phyloP scores from a whole-genome alignment of 2,113 vertebrate species.

The Caranx ignobilis region DNA sequence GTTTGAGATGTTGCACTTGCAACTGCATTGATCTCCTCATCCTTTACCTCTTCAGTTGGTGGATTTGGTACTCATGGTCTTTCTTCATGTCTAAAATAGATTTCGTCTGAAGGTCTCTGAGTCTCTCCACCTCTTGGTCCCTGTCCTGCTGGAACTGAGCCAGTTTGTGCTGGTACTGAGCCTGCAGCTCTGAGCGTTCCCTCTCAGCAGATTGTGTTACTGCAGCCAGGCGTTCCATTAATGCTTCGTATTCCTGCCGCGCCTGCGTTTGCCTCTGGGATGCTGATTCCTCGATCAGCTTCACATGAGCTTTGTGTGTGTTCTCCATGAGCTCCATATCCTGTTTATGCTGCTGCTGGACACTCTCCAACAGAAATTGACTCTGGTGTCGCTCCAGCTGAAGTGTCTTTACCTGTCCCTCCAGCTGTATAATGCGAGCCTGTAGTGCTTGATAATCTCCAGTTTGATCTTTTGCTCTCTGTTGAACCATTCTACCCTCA shows the following conservation, averaged over 20 bases:
- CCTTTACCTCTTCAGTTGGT: slow-evolving; percentile 87
- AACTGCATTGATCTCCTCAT: slow-evolving; percentile 91
- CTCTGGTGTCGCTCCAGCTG: slow-evolving; percentile 87
- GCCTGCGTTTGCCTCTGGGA: slow-evolving; percentile 81
- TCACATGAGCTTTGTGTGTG: slow-evolving; percentile 85
- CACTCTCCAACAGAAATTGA: slow-evolving; percentile 83
- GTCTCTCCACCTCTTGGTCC: slow-evolving; percentile 86
- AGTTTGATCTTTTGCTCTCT: slow-evolving; percentile 59
- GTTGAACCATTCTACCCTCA: slow-evolving; percentile 57
- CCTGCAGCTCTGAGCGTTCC: slow-evolving; percentile 83
- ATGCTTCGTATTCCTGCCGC: slow-evolving; percentile 84
- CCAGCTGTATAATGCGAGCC: slow-evolving; percentile 82
- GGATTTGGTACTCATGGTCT: slow-evolving; percentile 91
- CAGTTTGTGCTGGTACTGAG: slow-evolving; percentile 87
- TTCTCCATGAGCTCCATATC: slow-evolving; percentile 87
- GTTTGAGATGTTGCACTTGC: slow-evolving; percentile 92
- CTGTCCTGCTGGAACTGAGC: slow-evolving; percentile 84
- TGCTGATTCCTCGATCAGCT: slow-evolving; percentile 85
- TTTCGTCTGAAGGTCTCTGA: slow-evolving; percentile 89
- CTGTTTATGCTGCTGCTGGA: slow-evolving; percentile 86
- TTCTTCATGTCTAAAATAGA: slow-evolving; percentile 90
- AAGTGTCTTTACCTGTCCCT: slow-evolving; percentile 88
- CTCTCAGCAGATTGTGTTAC: slow-evolving; percentile 76
- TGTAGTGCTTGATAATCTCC: slow-evolving; percentile 77
- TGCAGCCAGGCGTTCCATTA: slow-evolving; percentile 75